Percentiles rank a stretch among this genome's conserved stretches.
Evolutionary conservation across 2,797 vertebrate species (phyloP).

Genomic region (Myotis vivesi): DNA sequence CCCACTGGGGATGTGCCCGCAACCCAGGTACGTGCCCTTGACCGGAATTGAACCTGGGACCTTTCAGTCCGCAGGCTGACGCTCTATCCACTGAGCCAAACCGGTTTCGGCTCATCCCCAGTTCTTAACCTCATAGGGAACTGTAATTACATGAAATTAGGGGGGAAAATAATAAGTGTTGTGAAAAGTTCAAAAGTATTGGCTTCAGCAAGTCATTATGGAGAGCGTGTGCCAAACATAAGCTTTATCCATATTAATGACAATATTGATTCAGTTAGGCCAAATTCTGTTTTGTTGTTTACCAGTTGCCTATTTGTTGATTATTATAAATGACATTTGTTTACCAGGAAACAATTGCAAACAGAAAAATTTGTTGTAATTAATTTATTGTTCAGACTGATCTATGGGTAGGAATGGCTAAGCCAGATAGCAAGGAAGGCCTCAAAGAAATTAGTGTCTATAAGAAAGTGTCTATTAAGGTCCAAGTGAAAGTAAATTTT

Average conservation of each 20-base stretch:
- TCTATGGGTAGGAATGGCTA: background rate
- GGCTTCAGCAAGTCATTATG: background rate
- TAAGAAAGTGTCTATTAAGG: background rate
- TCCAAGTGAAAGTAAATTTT: background rate
- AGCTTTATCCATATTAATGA: background rate
- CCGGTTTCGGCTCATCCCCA: too few species aligned
- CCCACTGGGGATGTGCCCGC: too few species aligned
- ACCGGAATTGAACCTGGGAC: too few species aligned
- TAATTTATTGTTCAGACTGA: background rate
- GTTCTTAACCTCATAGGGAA: constrained; percentile 2
- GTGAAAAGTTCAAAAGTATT: constrained; percentile 8
- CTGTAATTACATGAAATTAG: background rate
- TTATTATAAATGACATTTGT: background rate
- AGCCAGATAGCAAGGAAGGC: background rate
- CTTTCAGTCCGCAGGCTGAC: too few species aligned
- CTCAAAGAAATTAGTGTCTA: background rate
- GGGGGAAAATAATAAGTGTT: background rate
- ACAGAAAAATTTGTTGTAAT: background rate
- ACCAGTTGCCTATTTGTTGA: background rate
- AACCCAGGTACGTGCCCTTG: too few species aligned
- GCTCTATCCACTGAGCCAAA: too few species aligned
- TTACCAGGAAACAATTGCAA: background rate
- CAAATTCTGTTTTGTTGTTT: background rate
- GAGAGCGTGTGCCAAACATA: background rate
- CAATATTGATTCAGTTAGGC: background rate